Percentiles rank a stretch among this genome's conserved stretches.
phyloP scores from a whole-genome alignment of 2,888 invertebrate species.

The Meghimatium bilineatum region DNA sequence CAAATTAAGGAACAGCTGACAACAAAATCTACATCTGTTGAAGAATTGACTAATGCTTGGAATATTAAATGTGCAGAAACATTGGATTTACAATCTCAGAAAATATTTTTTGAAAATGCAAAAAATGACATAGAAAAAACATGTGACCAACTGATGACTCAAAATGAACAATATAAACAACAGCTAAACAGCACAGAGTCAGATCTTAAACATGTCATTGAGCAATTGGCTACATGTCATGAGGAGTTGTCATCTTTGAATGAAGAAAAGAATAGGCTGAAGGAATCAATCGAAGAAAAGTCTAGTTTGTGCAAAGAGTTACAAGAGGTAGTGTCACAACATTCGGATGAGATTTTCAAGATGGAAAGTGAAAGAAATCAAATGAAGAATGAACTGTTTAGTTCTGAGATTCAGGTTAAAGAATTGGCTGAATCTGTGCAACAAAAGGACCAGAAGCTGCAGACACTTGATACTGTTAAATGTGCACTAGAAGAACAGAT shows the following conservation, averaged over 20 bases:
- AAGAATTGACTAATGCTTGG: neutral
- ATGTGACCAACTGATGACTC: neutral
- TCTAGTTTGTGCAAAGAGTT: neutral
- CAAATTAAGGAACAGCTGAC: neutral
- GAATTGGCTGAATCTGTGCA: neutral
- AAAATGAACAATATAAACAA: neutral
- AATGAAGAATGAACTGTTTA: neutral
- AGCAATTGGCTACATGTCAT: neutral
- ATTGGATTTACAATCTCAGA: neutral
- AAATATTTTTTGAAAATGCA: neutral
- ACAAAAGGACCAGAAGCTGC: neutral
- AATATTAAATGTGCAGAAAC: conserved; percentile 9
- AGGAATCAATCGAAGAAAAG: conserved; percentile 19
- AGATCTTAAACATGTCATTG: neutral
- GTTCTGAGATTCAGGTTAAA: neutral
- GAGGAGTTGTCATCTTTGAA: neutral
- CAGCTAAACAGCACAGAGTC: neutral
- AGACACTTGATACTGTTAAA: neutral
- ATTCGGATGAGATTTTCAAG: neutral
- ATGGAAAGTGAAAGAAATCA: conserved; percentile 3
- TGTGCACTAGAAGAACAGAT: conserved; percentile 5
- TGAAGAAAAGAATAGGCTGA: conserved; percentile 3
- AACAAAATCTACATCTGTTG: neutral
- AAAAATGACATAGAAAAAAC: neutral
- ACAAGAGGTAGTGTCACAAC: conserved; percentile 1